phyloP scores from a whole-genome alignment of 2,113 vertebrate genomes.

The Spheniscus mendiculus region DNA sequence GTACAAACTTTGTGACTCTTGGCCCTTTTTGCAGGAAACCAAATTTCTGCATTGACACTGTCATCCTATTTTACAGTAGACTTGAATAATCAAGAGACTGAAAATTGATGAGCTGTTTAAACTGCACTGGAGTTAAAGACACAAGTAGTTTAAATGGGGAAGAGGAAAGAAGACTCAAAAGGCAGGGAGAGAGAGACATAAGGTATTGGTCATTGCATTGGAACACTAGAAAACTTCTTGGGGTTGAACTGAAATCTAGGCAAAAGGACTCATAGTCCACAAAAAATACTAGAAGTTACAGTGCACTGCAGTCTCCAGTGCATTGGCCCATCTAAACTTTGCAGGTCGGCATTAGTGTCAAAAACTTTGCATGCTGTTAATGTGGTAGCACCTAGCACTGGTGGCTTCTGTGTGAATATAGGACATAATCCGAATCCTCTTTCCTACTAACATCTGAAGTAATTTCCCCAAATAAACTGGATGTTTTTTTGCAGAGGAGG shows the following conservation, averaged over 20 bases:
- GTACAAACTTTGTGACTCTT: not conserved
- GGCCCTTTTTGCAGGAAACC: conserved; percentile 2
- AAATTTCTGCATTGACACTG: not conserved
- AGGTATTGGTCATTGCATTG: not conserved
- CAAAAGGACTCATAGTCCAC: not conserved
- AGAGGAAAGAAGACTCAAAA: not conserved
- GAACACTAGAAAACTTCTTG: not conserved
- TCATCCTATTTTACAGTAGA: not conserved
- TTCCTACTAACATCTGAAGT: not conserved
- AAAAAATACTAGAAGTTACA: not conserved
- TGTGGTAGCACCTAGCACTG: not conserved
- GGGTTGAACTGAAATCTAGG: not conserved
- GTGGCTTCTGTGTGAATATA: not conserved
- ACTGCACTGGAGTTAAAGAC: not conserved
- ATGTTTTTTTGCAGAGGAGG: not conserved
- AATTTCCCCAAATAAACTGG: not conserved
- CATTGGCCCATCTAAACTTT: not conserved
- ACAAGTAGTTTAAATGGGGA: not conserved
- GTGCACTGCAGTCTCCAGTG: not conserved
- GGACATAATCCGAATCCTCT: not conserved
- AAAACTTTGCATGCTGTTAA: not conserved
- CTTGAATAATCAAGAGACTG: not conserved
- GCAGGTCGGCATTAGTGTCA: not conserved
- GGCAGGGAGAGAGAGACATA: not conserved
- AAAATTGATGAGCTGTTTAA: not conserved